phyloP scores from a whole-genome alignment of 2,797 vertebrate genomes.

The Hippoglossus hippoglossus region DNA sequence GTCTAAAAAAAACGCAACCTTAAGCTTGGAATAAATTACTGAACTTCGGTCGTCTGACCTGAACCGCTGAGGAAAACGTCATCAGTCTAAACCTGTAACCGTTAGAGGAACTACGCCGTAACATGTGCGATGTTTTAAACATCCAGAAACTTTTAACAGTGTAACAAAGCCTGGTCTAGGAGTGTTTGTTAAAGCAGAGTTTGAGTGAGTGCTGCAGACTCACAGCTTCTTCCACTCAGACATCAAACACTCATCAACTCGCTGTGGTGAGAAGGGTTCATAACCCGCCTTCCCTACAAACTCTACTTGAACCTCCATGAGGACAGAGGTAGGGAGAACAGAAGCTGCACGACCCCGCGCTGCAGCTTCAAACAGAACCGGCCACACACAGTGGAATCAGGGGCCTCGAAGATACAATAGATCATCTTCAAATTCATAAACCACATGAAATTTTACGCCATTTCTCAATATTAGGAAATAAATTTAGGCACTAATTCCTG shows the following conservation, averaged over 20 bases:
- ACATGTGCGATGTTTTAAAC: constrained; percentile 9
- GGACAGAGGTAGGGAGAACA: constrained; percentile 65
- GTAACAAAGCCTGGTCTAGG: constrained; percentile 21
- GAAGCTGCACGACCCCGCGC: constrained; percentile 15
- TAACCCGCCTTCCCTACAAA: constrained; percentile 9
- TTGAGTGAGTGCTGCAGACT: constrained; percentile 17
- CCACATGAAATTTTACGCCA: background rate
- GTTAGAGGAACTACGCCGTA: too few relatives aligned
- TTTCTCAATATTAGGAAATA: constrained; percentile 48
- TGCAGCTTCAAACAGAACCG: constrained; percentile 21
- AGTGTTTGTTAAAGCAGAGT: constrained; percentile 14
- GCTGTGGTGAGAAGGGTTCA: constrained; percentile 1
- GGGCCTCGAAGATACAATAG: constrained; percentile 38
- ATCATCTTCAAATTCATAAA: constrained; percentile 26
- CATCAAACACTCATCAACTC: background rate
- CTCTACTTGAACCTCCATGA: constrained; percentile 32
- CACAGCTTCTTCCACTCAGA: constrained; percentile 29
- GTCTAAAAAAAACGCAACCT: too few relatives aligned
- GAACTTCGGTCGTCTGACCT: too few relatives aligned
- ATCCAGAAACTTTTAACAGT: background rate
- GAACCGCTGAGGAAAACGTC: too few relatives aligned
- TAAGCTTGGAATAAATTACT: too few relatives aligned
- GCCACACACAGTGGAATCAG: constrained; percentile 18
- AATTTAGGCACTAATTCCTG: constrained; percentile 58
- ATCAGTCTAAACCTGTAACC: too few relatives aligned